Evolutionary conservation across 2,888 invertebrate species (phyloP).

Genomic region (Amphipyra berbera): DNA sequence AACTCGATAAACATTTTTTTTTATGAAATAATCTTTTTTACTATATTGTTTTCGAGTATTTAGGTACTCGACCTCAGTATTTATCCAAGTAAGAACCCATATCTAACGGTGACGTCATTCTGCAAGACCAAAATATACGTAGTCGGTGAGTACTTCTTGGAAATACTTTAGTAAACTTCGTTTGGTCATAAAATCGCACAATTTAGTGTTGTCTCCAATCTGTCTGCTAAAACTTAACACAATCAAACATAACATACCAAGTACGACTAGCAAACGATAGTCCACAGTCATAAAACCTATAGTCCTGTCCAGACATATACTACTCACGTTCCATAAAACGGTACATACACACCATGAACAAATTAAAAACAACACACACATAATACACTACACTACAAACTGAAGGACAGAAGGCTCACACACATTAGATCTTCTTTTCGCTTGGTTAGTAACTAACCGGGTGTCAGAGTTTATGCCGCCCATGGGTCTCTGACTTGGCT

Average conservation of each 20-base stretch:
- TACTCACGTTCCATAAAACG: slow-evolving; percentile 33
- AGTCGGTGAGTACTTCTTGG: no score
- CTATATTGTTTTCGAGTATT: no score
- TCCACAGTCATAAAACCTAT: slow-evolving; percentile 21
- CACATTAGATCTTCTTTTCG: no score
- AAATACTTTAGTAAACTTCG: background rate
- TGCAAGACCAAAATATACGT: no score
- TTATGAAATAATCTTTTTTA: no score
- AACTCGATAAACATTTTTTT: no score
- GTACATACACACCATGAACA: slow-evolving; percentile 29
- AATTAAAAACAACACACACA: slow-evolving; percentile 44
- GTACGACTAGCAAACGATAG: background rate
- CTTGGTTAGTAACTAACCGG: no score
- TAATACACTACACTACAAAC: slow-evolving; percentile 6
- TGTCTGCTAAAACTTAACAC: background rate
- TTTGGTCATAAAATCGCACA: background rate
- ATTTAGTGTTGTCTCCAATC: background rate
- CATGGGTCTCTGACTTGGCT: no score
- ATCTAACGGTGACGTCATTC: no score
- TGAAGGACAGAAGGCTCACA: slow-evolving; percentile 13
- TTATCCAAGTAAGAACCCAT: no score
- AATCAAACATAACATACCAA: background rate
- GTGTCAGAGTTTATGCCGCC: no score
- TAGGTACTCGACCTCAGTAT: no score
- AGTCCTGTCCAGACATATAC: slow-evolving; percentile 26